phyloP scores from a whole-genome alignment of 1,140 invertebrate species.

The Eupristina koningsbergeri region DNA sequence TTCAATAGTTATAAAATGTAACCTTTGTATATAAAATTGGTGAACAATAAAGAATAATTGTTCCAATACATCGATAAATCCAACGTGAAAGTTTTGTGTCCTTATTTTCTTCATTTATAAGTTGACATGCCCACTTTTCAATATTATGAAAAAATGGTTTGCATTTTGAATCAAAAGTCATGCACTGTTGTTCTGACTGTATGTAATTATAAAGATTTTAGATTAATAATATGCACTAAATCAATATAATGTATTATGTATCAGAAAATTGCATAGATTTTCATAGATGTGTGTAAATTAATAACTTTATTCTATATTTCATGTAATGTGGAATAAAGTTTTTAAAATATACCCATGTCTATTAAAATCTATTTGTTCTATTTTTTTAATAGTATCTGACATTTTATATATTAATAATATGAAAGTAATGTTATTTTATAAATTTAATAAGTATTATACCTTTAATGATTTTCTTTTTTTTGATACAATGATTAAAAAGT shows the following conservation, averaged over 20 bases:
- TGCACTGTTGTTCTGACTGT: constrained; percentile 51
- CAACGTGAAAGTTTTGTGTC: constrained; percentile 60
- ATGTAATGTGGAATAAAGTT: too few species aligned
- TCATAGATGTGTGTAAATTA: too few species aligned
- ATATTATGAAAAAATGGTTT: constrained; percentile 64
- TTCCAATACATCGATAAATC: constrained; percentile 67
- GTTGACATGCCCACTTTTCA: constrained; percentile 66
- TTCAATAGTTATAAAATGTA: constrained; percentile 30
- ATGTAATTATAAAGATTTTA: constrained; percentile 3
- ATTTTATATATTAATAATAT: too few species aligned
- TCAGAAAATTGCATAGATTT: too few species aligned
- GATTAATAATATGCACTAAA: too few species aligned
- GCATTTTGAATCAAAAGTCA: constrained; percentile 58
- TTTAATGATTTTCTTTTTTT: constrained; percentile 58
- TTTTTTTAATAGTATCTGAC: too few species aligned
- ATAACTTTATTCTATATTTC: too few species aligned
- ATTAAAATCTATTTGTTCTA: too few species aligned
- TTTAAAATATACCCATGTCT: too few species aligned
- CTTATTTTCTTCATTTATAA: constrained; percentile 65
- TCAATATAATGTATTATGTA: too few species aligned
- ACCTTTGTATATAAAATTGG: constrained; percentile 65
- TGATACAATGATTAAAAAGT: constrained; percentile 60
- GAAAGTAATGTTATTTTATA: constrained; percentile 38
- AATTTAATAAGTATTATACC: constrained; percentile 54
- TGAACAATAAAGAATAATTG: constrained; percentile 64